phyloP scores from a whole-genome alignment of 2,113 vertebrate genomes.

The Jacana jacana region DNA sequence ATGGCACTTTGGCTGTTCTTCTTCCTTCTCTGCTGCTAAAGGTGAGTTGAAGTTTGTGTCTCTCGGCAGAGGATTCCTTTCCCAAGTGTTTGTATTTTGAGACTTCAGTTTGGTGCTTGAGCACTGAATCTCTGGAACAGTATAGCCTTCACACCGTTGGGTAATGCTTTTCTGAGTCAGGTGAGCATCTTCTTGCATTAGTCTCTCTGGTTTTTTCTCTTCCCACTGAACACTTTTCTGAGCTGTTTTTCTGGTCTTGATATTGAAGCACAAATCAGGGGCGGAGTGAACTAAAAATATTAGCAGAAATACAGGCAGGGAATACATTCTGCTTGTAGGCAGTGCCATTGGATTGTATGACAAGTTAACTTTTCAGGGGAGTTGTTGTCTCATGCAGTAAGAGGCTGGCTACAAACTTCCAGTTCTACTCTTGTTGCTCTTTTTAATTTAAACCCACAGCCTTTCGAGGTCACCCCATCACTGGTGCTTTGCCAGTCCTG shows the following conservation, averaged over 20 bases:
- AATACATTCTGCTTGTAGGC: not conserved
- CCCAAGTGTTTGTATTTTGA: not conserved
- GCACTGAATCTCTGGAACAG: not conserved
- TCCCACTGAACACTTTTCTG: not conserved
- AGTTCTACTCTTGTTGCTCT: not conserved
- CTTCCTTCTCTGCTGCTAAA: conserved; percentile 5
- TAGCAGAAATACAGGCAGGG: not conserved
- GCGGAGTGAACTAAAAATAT: not conserved
- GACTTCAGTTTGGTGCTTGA: not conserved
- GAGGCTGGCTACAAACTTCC: not conserved
- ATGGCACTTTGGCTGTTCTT: not conserved
- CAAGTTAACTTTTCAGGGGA: not conserved
- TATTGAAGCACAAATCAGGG: not conserved
- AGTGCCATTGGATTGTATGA: not conserved
- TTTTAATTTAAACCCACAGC: not conserved
- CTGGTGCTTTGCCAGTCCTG: not conserved
- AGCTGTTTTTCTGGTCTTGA: not conserved
- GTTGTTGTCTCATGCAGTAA: not conserved
- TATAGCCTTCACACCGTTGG: not conserved
- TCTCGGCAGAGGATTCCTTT: not conserved
- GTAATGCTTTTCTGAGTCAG: not conserved
- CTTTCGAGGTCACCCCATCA: not conserved
- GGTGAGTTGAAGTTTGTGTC: not conserved
- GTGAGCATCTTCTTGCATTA: not conserved
- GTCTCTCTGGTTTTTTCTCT: not conserved